phyloP scores from a whole-genome alignment of 1,140 invertebrate genomes.

The Mycetomoellerius zeteki region DNA sequence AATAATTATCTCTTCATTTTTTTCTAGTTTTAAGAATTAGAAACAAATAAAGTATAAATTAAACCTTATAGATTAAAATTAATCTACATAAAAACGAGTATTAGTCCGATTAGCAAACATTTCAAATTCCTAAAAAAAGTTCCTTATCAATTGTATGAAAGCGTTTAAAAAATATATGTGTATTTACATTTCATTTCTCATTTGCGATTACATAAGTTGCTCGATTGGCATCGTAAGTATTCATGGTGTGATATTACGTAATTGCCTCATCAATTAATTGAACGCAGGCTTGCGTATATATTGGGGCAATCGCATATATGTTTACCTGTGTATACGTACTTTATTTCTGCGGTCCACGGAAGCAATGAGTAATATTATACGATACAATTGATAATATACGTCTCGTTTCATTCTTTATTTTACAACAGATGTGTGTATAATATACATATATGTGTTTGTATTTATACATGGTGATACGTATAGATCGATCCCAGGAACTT shows the following conservation, averaged over 20 bases:
- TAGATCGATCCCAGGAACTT: conserved; percentile 1
- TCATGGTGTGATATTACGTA: neutral
- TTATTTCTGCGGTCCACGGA: neutral
- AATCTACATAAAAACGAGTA: too few species aligned
- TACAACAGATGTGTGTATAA: neutral
- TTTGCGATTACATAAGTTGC: neutral
- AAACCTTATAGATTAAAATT: too few species aligned
- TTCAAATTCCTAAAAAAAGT: neutral
- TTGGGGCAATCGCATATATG: neutral
- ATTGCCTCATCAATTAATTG: neutral
- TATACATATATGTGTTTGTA: neutral
- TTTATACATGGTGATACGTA: neutral
- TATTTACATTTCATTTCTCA: neutral
- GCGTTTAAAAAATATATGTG: conserved; percentile 7
- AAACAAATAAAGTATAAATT: too few species aligned
- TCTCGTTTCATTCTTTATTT: neutral
- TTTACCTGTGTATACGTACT: neutral
- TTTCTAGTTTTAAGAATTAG: too few species aligned
- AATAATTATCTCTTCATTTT: too few species aligned
- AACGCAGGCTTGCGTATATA: neutral
- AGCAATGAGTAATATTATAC: neutral
- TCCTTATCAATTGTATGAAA: neutral
- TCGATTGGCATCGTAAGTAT: neutral
- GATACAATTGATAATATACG: neutral
- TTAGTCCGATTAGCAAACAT: neutral